Evolutionary conservation across 2,888 invertebrate species (phyloP).

Genomic region (Catocala sponsa): DNA sequence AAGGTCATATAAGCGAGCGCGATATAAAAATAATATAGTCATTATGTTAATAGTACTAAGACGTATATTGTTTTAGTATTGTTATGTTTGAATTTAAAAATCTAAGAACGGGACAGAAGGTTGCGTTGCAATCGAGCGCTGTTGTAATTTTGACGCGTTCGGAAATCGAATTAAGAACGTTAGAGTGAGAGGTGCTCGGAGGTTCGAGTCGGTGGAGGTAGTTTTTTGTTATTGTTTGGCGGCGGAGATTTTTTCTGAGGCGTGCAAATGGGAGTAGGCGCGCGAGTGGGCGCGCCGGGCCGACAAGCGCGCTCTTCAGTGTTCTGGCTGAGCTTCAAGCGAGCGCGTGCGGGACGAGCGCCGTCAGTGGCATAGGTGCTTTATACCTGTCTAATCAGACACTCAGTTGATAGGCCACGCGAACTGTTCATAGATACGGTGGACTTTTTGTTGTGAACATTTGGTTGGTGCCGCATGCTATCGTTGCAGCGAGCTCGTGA

Average conservation of each 20-base stretch:
- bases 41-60: conserved; percentile 32
- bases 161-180: conserved; percentile 86
- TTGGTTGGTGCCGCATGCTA: conserved; percentile 73
- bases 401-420: conserved; percentile 43
- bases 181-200: conserved; percentile 84
- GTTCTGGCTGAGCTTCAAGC: conserved; percentile 87
- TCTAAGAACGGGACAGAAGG: conserved; percentile 82
- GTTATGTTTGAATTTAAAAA: conserved; percentile 55
- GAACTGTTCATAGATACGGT: conserved; percentile 54
- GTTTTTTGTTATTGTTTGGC: conserved; percentile 86
- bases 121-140: conserved; percentile 80
- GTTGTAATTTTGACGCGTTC: conserved; percentile 86
- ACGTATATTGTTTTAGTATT: conserved; percentile 30
- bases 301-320: conserved; percentile 88
- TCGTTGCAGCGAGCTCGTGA: conserved; percentile 64
- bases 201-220: conserved; percentile 77
- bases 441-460: conserved; percentile 71
- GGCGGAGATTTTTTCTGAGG: conserved; percentile 85
- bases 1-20: conserved; percentile 56
- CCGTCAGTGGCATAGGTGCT: conserved; percentile 68
- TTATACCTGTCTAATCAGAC: conserved; percentile 53
- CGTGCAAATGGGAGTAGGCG: conserved; percentile 88
- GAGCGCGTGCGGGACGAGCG: conserved; percentile 82
- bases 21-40: conserved; percentile 44
- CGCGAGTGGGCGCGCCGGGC: conserved; percentile 85